phyloP scores from a whole-genome alignment of 2,888 invertebrate genomes.

The Scelioninae gen. 1 region DNA sequence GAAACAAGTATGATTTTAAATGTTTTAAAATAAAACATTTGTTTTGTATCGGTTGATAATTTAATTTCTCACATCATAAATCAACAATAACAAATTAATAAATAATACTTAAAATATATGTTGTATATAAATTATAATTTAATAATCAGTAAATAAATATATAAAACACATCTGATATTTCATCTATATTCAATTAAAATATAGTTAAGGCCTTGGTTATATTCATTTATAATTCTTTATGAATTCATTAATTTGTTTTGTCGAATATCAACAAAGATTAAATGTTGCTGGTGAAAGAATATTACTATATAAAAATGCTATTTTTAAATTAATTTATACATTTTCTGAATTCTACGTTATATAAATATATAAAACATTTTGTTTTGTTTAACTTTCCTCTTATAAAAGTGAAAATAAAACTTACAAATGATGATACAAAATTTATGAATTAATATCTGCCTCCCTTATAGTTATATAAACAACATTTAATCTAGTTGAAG shows the following conservation, averaged over 20 bases:
- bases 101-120: neutral
- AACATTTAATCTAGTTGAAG: neutral
- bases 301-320: neutral
- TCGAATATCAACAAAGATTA: neutral
- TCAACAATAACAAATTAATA: neutral
- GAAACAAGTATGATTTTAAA: too few species aligned
- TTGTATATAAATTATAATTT: neutral
- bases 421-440: neutral
- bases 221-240: neutral
- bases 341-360: neutral
- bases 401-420: neutral
- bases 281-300: neutral
- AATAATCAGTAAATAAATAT: neutral
- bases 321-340: neutral
- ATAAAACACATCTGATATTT: neutral
- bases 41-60: too few species aligned
- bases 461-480: neutral
- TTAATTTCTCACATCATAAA: neutral
- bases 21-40: too few species aligned
- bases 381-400: neutral
- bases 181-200: slow-evolving; percentile 8
- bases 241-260: neutral
- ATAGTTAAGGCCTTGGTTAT: slow-evolving; percentile 3
- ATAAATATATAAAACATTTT: neutral
- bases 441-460: neutral